Conservation (phyloP, 2,113 vertebrate species). For the Phainopepla nitens region DNA sequence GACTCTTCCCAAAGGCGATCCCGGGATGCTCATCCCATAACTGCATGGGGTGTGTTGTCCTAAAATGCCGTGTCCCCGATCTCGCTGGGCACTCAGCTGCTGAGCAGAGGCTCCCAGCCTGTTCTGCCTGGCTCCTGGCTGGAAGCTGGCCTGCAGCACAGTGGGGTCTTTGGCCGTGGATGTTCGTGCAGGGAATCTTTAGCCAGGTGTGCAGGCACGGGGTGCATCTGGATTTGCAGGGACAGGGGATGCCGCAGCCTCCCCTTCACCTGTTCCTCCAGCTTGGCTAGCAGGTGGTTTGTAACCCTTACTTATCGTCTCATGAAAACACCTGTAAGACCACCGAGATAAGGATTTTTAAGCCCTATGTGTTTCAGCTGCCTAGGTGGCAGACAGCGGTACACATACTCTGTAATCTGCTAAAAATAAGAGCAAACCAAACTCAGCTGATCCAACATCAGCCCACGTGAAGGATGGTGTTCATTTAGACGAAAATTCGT, state of each 20-base stretch:
- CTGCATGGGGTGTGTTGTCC: background rate
- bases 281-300: background rate
- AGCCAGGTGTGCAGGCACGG: background rate
- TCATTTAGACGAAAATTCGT: background rate
- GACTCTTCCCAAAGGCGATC: background rate
- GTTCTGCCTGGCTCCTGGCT: background rate
- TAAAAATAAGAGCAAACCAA: background rate
- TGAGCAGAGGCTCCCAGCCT: background rate
- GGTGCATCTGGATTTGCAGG: background rate
- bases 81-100: fast-evolving
- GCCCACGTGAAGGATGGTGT: background rate
- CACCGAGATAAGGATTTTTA: background rate
- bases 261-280: fast-evolving
- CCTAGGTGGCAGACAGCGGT: background rate
- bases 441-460: background rate
- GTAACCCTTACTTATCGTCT: background rate
- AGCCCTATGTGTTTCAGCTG: background rate
- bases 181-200: fast-evolving
- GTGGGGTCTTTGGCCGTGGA: background rate
- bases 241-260: background rate
- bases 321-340: background rate
- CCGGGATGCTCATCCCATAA: fast-evolving
- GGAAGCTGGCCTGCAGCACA: background rate
- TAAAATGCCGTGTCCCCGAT: fast-evolving
- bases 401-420: background rate